Evolutionary conservation across 1,140 invertebrate species (phyloP), one percentile per base, ranked within the genome.

Genomic region (Cydia strobilella): DNA sequence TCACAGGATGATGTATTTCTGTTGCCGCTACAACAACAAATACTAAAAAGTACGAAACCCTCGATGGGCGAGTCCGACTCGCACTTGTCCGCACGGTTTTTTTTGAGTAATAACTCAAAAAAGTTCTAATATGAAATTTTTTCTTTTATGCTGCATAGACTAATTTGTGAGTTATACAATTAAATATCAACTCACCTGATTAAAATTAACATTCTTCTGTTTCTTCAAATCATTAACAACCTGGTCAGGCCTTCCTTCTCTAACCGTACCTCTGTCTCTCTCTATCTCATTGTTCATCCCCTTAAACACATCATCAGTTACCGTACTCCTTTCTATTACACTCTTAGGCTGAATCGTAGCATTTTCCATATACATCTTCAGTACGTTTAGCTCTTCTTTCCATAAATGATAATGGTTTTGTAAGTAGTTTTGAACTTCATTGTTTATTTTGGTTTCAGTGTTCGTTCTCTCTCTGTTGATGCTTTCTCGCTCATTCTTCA

Each of bases 161-260:
- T n/a, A n/a, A n/a, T n/a, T n/a, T n/a, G n/a, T n/a, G n/a, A n/a
- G n/a, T n/a, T 39, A 9, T 10, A 9, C 0, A 10, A 10, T 6
- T 31, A 1, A 39, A 39, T 39, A 39, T 10, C 1, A 10, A 84
- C 82, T 73, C 76, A 90, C 90, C 82, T 85, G 83, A 82, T 75
- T 84, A 77, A 88, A 91, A 74, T 92, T 92, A 51, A 92, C 86
- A 81, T 89, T 92, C 74, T 91, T 91, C 76, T 76, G 77, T 75
- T 88, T 90, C 76, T 87, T 92, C 62, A 91, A 84, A 81, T 92
- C 88, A 73, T 92, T 91, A 1, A 91, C 74, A 1, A 90, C 74
- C 31, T 88, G 84, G 20, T 77, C 84, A 1, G 80, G 75, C 0
- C 71, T 76, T 77, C 82, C 27, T 80, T 79, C 23, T 84, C 79